Evolutionary conservation across 2,888 invertebrate genomes (phyloP), one percentile per base, ranked within the genome.

Genomic region (Drosophila putrida): DNA sequence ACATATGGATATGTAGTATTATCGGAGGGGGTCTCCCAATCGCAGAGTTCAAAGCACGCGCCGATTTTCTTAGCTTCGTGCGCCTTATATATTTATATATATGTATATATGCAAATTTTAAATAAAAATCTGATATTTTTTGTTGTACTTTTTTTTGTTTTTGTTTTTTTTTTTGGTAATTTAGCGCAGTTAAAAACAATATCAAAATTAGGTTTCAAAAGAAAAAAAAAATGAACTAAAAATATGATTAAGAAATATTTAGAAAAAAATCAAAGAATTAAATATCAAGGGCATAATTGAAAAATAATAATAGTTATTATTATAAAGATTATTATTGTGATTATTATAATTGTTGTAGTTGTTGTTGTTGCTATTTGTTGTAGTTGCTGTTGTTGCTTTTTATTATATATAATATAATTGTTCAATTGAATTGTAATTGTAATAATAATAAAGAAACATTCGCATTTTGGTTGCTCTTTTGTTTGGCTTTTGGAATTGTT

Each of bases 171-270:
- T 50, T 76, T 66, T 73, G 82, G 68, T 75, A 62, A 71, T 78
- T 87, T 85, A 82, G 88, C 77, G 81, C 77, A 88, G 88, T 85
- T 85, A 85, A 85, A 47, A 85, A 85, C 85, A 88, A 88, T 88
- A 82, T 88, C 82, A 85, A 84, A 85, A 86, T 83, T 79, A 83
- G 74, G 80, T 78, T 66, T 51, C 78, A 70, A 55, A 74, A 75
- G 55, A 76, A 55, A 80, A 74, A 74, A 79, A 77, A 65, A 70
- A 73, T 58, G 39, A 81, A 75, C 61, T 68, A 78, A 83, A 79
- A 77, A 62, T 74, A 71, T 80, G 65, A 84, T 76, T 78, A 84
- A 86, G 66, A 82, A 69, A 59, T 85, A 79, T 68, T 73, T 80
- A 80, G 78, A 78, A 78, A 74, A 71, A 73, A 78, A 75, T 77